Evolutionary conservation across 2,113 vertebrate genomes (phyloP), one percentile per base, ranked within the genome.

Genomic region (Poeciliopsis prolifica): DNA sequence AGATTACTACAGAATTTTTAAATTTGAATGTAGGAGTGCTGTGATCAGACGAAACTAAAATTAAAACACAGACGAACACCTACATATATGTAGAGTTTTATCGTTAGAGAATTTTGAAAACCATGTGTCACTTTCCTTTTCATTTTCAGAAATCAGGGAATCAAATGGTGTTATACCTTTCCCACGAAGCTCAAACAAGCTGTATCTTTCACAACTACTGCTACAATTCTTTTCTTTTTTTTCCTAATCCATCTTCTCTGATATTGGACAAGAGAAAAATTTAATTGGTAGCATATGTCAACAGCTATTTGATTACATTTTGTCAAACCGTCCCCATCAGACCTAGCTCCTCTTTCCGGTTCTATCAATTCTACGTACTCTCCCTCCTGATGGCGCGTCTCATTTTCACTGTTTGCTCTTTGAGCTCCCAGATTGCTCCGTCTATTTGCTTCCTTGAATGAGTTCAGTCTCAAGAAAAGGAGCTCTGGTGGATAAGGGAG

Each of bases 371-470:
- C 10, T 48, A 64, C 65, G 30, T 72, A n/a, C 68, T 75, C 48
- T 71, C 30, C 64, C 68, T 65, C 26, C 51, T 61, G 60, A 14
- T 19, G 22, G 30, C 70, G 44, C 19, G 61, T 79, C 61, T 82
- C 61, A 72, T 70, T 82, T 40, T 82, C 63, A 42, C 28, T 86
- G 74, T 89, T 88, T 85, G 79, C 60, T 77, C 60, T 74, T 30
- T 2, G 61, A 68, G 74, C 61, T 78, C 54, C 61, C 64, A 72
- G 68, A 87, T 78, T 87, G 80, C 80, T 77, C 72, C 26, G 11
- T 48, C 75, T 92, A 74, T 89, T 91, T 87, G 68, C 78, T 86
- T 73, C 75, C 22, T 31, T 68, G 78, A 65, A 84, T 84, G 74
- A 81, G 87, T 78, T 79, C 77, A 31, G 66, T 69, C 61, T 78